These are phyloP conservation scores for Plotosus lineatus DNA, from an alignment of 2,113 vertebrate genomes.

Conservation along the genomic window DNA sequence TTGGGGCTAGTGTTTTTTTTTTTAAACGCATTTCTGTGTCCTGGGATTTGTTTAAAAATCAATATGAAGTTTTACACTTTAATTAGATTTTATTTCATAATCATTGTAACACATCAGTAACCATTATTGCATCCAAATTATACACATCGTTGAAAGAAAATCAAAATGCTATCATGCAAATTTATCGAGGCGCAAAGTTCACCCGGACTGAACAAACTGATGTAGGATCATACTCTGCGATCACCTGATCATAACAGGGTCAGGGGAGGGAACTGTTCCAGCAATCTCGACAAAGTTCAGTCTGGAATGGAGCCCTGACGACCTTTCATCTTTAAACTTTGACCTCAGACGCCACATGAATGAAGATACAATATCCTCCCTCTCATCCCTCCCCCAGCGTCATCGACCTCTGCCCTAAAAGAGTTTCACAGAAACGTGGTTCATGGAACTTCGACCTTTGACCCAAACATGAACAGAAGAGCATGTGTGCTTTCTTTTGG, in stretches of 20 bases:
- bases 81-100: not conserved
- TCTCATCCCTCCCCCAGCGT: slow-evolving; percentile 63
- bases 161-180: too few species aligned
- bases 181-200: not conserved
- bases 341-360: slow-evolving; percentile 71
- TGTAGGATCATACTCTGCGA: not conserved
- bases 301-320: slow-evolving; percentile 62
- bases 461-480: slow-evolving; percentile 60
- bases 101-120: not conserved
- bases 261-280: slow-evolving; percentile 40
- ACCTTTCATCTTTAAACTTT: slow-evolving; percentile 74
- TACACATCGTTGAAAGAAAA: not conserved
- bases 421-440: slow-evolving; percentile 71
- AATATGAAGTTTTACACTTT: not conserved
- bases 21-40: not conserved
- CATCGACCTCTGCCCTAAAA: slow-evolving; percentile 67
- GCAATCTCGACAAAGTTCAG: slow-evolving; percentile 67
- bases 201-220: not conserved
- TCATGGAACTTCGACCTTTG: slow-evolving; percentile 68
- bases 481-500: slow-evolving; percentile 49
- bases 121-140: not conserved
- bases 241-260: slow-evolving; percentile 38
- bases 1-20: not conserved
- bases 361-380: slow-evolving; percentile 76
- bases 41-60: not conserved